Evolutionary conservation across 2,797 vertebrate genomes (phyloP).

Genomic region (Furcifer pardalis): DNA sequence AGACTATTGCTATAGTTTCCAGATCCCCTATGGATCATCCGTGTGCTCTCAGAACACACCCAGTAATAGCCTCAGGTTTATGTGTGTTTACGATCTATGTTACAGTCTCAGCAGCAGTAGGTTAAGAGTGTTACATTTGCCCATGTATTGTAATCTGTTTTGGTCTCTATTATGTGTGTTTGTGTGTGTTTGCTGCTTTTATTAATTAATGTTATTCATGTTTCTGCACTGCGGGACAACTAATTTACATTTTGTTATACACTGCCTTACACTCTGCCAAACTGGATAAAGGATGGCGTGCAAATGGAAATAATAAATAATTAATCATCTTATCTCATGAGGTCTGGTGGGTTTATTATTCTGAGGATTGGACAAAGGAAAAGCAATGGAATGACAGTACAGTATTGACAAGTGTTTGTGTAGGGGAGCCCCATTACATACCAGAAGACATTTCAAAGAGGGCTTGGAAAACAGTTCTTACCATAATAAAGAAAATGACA

Average conservation of each 20-base stretch:
- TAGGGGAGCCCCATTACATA: not conserved
- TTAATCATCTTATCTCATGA: not conserved
- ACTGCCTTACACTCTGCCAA: not conserved
- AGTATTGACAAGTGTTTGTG: not conserved
- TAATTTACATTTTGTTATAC: not conserved
- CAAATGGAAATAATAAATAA: slow-evolving; percentile 11
- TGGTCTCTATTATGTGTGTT: not conserved
- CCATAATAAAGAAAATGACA: slow-evolving; percentile 53
- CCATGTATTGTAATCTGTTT: not conserved
- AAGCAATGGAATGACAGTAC: not conserved
- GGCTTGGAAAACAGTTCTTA: slow-evolving; percentile 52
- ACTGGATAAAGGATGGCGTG: not conserved
- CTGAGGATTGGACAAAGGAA: not conserved
- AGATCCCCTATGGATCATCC: no score
- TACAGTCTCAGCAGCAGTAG: not conserved
- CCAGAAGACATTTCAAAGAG: slow-evolving; percentile 68
- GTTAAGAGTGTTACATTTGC: not conserved
- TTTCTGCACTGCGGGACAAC: not conserved
- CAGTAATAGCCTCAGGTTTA: not conserved
- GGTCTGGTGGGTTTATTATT: not conserved
- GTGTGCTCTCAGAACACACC: no score
- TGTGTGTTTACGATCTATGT: not conserved
- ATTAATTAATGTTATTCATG: not conserved
- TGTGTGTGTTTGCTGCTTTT: not conserved
- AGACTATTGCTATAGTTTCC: no score